phyloP scores from a whole-genome alignment of 2,888 invertebrate genomes.

The Hirtodrosophila alboralis region DNA sequence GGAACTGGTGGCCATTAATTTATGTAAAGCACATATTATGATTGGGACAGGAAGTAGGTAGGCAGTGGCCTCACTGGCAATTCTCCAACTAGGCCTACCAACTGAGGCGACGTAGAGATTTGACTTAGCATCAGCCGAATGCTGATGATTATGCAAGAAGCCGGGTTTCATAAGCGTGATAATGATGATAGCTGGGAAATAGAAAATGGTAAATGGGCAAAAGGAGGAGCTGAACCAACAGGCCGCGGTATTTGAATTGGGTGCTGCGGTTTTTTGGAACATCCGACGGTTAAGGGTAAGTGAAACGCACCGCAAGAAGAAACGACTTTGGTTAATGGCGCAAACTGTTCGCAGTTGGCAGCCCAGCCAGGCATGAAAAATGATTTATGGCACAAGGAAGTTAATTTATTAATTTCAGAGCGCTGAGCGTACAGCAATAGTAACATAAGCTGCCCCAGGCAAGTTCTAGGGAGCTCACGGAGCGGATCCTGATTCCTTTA shows the following conservation, averaged over 20 bases:
- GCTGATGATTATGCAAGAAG: slow-evolving; percentile 68
- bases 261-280: slow-evolving; percentile 45
- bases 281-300: slow-evolving; percentile 69
- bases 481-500: slow-evolving; percentile 51
- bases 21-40: slow-evolving; percentile 82
- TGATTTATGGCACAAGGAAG: slow-evolving; percentile 79
- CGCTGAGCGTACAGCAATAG: slow-evolving; percentile 38
- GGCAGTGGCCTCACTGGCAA: slow-evolving; percentile 47
- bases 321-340: slow-evolving; percentile 75
- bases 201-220: slow-evolving; percentile 26
- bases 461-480: slow-evolving; percentile 23
- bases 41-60: slow-evolving; percentile 51
- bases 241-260: slow-evolving; percentile 35
- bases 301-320: slow-evolving; percentile 75
- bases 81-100: slow-evolving; percentile 71
- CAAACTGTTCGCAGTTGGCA: slow-evolving; percentile 76
- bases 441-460: slow-evolving; percentile 10
- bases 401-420: slow-evolving; percentile 80
- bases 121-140: slow-evolving; percentile 32
- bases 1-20: slow-evolving; percentile 75
- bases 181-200: slow-evolving; percentile 37
- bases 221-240: slow-evolving; percentile 13
- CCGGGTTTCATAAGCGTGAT: slow-evolving; percentile 35
- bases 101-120: slow-evolving; percentile 34
- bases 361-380: slow-evolving; percentile 54